A percentile compares a stretch with the other conserved stretches of the same genome.
phyloP scores from a whole-genome alignment of 2,113 vertebrate genomes.

The Calidris pygmaea region DNA sequence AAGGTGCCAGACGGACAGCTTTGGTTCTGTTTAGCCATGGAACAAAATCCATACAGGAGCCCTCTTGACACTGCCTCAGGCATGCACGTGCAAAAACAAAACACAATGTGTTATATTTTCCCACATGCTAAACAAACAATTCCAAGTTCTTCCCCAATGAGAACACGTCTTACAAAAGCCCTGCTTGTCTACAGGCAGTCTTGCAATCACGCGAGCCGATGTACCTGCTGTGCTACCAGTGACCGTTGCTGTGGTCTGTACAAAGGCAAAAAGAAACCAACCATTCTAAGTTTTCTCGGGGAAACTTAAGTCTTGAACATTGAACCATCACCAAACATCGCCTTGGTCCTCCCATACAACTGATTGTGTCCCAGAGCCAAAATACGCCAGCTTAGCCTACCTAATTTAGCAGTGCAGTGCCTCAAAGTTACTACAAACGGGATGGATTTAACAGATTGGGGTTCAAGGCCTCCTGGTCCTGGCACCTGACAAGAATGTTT shows the following conservation, averaged over 20 bases:
- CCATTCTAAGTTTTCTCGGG: background rate
- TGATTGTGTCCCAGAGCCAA: background rate
- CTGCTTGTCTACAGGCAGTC: background rate
- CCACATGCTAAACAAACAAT: background rate
- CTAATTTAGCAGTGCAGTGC: background rate
- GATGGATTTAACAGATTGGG: background rate
- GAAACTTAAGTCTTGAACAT: fast-evolving
- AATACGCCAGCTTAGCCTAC: fast-evolving
- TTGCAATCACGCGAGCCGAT: fast-evolving
- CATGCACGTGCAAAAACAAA: fast-evolving
- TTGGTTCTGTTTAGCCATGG: background rate
- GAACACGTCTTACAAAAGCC: fast-evolving
- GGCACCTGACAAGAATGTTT: background rate
- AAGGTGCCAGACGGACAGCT: background rate
- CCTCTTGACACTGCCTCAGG: background rate
- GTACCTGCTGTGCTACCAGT: background rate
- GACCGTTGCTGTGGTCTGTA: fast-evolving
- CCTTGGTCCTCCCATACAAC: background rate
- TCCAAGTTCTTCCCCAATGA: background rate
- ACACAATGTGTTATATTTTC: fast-evolving
- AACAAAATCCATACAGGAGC: fast-evolving
- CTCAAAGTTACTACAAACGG: fast-evolving
- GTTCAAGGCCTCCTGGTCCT: background rate
- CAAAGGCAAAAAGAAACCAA: background rate
- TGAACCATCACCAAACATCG: background rate